phyloP scores from a whole-genome alignment of 1,140 invertebrate genomes.

The Drosophila tristis region DNA sequence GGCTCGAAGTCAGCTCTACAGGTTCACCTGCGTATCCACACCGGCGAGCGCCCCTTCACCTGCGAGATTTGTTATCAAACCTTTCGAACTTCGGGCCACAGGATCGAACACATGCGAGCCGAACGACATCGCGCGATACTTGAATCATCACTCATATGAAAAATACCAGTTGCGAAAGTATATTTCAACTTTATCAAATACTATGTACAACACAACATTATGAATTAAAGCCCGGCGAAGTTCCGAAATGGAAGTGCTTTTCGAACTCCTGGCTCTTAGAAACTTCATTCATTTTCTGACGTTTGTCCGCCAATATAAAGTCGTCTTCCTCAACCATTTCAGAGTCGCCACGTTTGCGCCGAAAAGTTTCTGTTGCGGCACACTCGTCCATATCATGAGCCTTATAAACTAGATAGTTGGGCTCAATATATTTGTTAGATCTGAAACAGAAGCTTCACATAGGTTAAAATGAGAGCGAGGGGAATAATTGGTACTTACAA shows the following conservation, averaged over 20 bases:
- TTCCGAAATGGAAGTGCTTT: conserved; percentile 63
- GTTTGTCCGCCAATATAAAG: conserved; percentile 76
- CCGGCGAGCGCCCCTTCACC: conserved; percentile 64
- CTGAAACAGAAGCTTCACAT: conserved; percentile 22
- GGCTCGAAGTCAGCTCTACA: conserved; percentile 45
- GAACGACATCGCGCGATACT: conserved; percentile 12
- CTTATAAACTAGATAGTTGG: conserved; percentile 59
- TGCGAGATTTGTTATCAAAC: conserved; percentile 85
- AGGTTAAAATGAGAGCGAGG: conserved; percentile 33
- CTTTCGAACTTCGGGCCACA: conserved; percentile 84
- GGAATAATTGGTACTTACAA: conserved; percentile 51
- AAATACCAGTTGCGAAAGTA: too few relatives aligned
- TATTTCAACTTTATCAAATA: conserved; percentile 1
- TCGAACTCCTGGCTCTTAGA: conserved; percentile 70
- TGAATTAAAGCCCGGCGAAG: conserved; percentile 65
- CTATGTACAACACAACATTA: conserved; percentile 7
- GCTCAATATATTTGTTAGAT: conserved; percentile 58
- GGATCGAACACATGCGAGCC: conserved; percentile 71
- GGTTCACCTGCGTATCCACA: conserved; percentile 77
- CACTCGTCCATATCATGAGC: conserved; percentile 52
- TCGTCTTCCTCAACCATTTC: conserved; percentile 80
- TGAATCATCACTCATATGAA: not conserved
- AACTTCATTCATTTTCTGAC: conserved; percentile 62
- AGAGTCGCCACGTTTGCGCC: conserved; percentile 82
- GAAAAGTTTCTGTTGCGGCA: conserved; percentile 8